These are phyloP conservation scores for Hypsopygia costalis DNA, from an alignment of 2,888 invertebrate genomes.

Conservation along the genomic window DNA sequence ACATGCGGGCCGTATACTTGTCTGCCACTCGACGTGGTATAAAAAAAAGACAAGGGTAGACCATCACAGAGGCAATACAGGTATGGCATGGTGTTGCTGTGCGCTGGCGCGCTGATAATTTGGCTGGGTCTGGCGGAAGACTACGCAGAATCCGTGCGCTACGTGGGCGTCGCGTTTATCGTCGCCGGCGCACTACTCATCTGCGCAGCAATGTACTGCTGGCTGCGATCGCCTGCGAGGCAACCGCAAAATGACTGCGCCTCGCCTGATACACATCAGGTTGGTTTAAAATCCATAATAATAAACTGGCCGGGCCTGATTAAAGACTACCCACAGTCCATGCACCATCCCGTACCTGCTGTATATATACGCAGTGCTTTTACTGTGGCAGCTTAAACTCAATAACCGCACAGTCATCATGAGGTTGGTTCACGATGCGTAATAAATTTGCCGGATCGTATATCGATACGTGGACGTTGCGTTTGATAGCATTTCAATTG, in stretches of 20 bases:
- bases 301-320: too few relatives aligned
- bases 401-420: too few relatives aligned
- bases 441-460: too few relatives aligned
- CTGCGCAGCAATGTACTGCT: slow-evolving; percentile 87
- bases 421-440: too few relatives aligned
- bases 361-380: too few relatives aligned
- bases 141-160: slow-evolving; percentile 86
- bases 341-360: too few relatives aligned
- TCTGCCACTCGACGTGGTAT: too few relatives aligned
- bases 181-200: slow-evolving; percentile 87
- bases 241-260: slow-evolving; percentile 64
- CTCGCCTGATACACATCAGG: slow-evolving; percentile 74
- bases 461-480: too few relatives aligned
- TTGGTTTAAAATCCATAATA: slow-evolving; percentile 22
- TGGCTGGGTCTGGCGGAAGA: slow-evolving; percentile 87
- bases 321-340: too few relatives aligned
- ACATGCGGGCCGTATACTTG: too few relatives aligned
- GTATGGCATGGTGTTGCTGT: slow-evolving; percentile 86
- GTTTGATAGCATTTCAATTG: too few relatives aligned
- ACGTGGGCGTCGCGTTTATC: slow-evolving; percentile 87
- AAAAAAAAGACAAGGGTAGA: slow-evolving; percentile 83
- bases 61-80: slow-evolving; percentile 86
- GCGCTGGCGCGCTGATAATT: slow-evolving; percentile 86
- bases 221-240: slow-evolving; percentile 81
- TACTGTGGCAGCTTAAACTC: too few relatives aligned